Base-by-base conservation (phyloP, 2,797 vertebrate genomes). In the Lithobates sylvaticus region DNA sequence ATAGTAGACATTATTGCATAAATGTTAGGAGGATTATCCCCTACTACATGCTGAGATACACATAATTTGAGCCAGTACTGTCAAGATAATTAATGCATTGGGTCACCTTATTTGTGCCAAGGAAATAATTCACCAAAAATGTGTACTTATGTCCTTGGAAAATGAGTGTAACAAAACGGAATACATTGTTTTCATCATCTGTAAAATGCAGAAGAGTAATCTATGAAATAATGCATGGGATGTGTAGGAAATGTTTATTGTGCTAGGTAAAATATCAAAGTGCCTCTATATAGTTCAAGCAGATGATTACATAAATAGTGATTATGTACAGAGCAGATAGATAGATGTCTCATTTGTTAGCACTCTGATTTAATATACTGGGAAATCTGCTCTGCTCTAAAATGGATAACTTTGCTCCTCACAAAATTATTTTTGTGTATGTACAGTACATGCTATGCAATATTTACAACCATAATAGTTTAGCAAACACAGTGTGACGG, bases 31-130 rank as follows among this genome's bases (percentile, higher is more conserved):
- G 79, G 80, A 76, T 86, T 76, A 77, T 54, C 5, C 73, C 64
- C 32, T 86, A 71, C 61, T 77, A 75, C 78, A 81, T 81, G 84
- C 72, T 86, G 78, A 86, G 78, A 61, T 50, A 81, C 71, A 81
- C 29, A 70, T 29, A 70, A 81, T 86, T 81, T 58, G n/a, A 73
- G 84, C 84, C 84, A 86, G 73, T 68, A 71, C 78, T 86, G 78
- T 76, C 78, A 82, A 34, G 84, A 81, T 86, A 86, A 86, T 76
- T 65, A 86, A 86, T 76, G 79, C 44, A 42, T 34, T 64, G 76
- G 65, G 79, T 86, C 78, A 82, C 74, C 32, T 58, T 76, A 54
- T 86, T 86, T 86, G 36, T 70, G 36, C 26, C 69, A 70, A 18
- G 15, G 44, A 81, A 81, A 75, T 76, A 70, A 81, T 81, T 85